Base-by-base conservation (phyloP, 37 sponge, comb jelly and placozoan species). In the Crambe crambe region DNA sequence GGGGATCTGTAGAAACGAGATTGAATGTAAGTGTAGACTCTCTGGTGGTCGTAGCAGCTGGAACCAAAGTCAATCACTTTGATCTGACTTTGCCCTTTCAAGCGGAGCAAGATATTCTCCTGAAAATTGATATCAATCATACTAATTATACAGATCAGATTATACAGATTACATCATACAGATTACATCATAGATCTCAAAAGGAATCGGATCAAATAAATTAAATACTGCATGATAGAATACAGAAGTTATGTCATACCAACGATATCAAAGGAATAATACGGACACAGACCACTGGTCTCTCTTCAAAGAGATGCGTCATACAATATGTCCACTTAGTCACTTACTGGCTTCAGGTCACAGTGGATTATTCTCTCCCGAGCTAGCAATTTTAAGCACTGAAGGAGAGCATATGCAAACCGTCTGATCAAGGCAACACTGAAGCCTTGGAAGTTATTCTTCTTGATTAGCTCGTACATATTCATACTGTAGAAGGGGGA, bases 291-390 rank as follows among this genome's bases (percentile, higher is more conserved):
- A n/a, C n/a, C n/a, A n/a, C n/a, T n/a, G n/a, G n/a, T n/a, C n/a
- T n/a, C n/a, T n/a, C n/a, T n/a, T n/a, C n/a, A n/a, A n/a, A n/a
- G n/a, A n/a, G n/a, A n/a, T n/a, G n/a, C n/a, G n/a, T n/a, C n/a
- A n/a, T n/a, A n/a, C n/a, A n/a, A n/a, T n/a, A n/a, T n/a, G n/a
- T n/a, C n/a, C n/a, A n/a, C n/a, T n/a, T n/a, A n/a, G n/a, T n/a
- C n/a, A n/a, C 93, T 80, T 56, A 95, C 97, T n/a, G 98, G 98
- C 83, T 97, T 97, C 68, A 97, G 82, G 84, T 97, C 98, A 56
- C 98, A 97, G 86, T 97, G 98, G 22, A 97, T 97, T 35, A 97
- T 95, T n/a, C 87, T 81, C 80, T 97, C 93, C 0, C 89, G 78
- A 23, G 70, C 79, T 44, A 97, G 74, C 15, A 97, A 77, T 54